Evolutionary conservation across 1,140 invertebrate species (phyloP).

Genomic region (Melitaea cinxia): DNA sequence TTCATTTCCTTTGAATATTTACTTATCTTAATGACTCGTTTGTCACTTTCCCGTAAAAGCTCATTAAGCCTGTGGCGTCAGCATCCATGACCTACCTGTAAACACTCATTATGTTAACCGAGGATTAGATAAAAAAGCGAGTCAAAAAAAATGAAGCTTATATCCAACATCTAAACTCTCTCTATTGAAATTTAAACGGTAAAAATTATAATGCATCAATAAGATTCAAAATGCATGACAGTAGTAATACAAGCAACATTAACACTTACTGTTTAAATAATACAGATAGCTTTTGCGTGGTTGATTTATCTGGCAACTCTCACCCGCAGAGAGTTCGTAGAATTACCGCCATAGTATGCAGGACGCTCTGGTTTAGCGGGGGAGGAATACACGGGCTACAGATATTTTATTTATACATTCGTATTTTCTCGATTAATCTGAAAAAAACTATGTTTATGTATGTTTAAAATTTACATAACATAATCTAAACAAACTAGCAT

Average conservation of each 20-base stretch:
- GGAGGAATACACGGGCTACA: conserved; percentile 40
- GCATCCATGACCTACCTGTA: conserved; percentile 41
- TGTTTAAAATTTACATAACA: neutral
- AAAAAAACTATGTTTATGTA: neutral
- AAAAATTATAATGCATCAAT: neutral
- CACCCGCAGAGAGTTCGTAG: conserved; percentile 31
- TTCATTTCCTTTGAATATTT: conserved; percentile 34
- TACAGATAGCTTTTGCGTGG: conserved; percentile 16
- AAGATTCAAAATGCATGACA: neutral
- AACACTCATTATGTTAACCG: conserved; percentile 27
- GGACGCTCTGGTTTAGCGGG: conserved; percentile 44
- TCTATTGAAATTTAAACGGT: neutral
- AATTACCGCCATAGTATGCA: conserved; percentile 56
- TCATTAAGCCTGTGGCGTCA: conserved; percentile 38
- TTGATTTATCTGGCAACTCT: conserved; percentile 14
- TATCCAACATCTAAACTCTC: conserved; percentile 7
- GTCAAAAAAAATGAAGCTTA: conserved; percentile 9
- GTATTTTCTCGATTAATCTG: neutral
- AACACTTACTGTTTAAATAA: neutral
- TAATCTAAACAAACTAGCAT: too few relatives aligned
- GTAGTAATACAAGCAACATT: neutral
- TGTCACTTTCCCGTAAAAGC: conserved; percentile 36
- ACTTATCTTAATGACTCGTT: conserved; percentile 44
- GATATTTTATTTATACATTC: neutral
- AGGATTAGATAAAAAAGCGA: conserved; percentile 31